phyloP scores from a whole-genome alignment of 2,797 vertebrate genomes.

The Clamator glandarius region DNA sequence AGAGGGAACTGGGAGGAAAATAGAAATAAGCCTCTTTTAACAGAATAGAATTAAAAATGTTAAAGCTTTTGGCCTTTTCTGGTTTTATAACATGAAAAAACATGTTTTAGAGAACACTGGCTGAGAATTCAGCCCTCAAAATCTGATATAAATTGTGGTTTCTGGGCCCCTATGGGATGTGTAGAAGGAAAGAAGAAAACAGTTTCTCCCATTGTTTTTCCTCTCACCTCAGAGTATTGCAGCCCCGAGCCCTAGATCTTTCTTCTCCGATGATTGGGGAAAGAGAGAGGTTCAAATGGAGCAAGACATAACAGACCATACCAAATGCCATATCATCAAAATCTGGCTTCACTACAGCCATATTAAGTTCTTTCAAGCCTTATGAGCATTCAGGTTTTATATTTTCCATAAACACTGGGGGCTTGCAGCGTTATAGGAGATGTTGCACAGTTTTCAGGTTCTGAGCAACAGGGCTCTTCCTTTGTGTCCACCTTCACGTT shows the following conservation, averaged over 20 bases:
- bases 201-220: background rate
- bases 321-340: background rate
- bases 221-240: background rate
- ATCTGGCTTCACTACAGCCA: background rate
- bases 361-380: background rate
- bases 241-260: background rate
- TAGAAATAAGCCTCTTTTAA: background rate
- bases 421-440: background rate
- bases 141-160: constrained; percentile 19
- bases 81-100: constrained; percentile 7
- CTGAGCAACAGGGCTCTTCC: background rate
- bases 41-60: background rate
- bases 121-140: constrained; percentile 3
- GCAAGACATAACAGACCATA: background rate
- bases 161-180: background rate
- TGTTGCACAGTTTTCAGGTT: background rate
- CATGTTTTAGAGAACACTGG: background rate
- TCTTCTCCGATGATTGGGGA: background rate
- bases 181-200: background rate
- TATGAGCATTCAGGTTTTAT: background rate
- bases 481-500: background rate
- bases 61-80: background rate
- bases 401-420: background rate
- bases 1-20: background rate
- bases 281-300: background rate